phyloP scores from a whole-genome alignment of 1,140 invertebrate genomes.

The Phenacoccus solenopsis region DNA sequence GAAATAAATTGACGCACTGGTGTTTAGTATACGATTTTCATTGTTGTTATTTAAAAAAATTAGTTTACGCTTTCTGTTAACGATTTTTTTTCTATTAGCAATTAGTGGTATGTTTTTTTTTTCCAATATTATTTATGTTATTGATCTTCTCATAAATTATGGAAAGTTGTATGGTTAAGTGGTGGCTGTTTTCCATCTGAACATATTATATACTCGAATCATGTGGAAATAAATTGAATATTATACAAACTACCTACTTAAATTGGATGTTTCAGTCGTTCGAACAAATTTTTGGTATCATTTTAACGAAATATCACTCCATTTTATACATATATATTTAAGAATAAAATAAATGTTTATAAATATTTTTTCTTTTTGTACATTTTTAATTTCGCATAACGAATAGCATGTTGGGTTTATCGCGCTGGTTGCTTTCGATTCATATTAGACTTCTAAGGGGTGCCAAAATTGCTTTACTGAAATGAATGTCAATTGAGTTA shows the following conservation, averaged over 20 bases:
- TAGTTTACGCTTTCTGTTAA: slow-evolving; percentile 9
- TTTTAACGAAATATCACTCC: slow-evolving; percentile 3
- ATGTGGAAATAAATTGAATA: neutral
- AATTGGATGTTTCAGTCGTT: neutral
- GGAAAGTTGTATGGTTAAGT: neutral
- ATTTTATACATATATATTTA: slow-evolving; percentile 12
- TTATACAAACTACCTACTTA: slow-evolving; percentile 9
- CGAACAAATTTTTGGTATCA: slow-evolving; percentile 14
- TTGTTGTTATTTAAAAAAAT: slow-evolving; percentile 14
- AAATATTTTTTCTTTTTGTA: slow-evolving; percentile 4
- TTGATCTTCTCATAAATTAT: neutral
- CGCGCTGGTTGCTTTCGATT: slow-evolving; percentile 8
- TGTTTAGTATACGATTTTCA: slow-evolving; percentile 14
- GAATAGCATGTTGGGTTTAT: neutral
- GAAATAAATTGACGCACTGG: neutral
- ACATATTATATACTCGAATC: neutral
- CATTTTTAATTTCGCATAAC: neutral
- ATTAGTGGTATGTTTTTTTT: neutral
- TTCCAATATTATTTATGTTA: neutral
- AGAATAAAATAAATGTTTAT: slow-evolving; percentile 12
- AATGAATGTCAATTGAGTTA: slow-evolving; percentile 9
- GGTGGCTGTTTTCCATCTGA: slow-evolving; percentile 6
- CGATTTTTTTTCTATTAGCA: neutral
- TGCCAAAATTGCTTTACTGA: slow-evolving; percentile 10
- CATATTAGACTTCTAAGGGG: neutral